Evolutionary conservation across 1,140 invertebrate genomes (phyloP), one percentile per base, ranked within the genome.

Genomic region (Neodiprion virginianus): DNA sequence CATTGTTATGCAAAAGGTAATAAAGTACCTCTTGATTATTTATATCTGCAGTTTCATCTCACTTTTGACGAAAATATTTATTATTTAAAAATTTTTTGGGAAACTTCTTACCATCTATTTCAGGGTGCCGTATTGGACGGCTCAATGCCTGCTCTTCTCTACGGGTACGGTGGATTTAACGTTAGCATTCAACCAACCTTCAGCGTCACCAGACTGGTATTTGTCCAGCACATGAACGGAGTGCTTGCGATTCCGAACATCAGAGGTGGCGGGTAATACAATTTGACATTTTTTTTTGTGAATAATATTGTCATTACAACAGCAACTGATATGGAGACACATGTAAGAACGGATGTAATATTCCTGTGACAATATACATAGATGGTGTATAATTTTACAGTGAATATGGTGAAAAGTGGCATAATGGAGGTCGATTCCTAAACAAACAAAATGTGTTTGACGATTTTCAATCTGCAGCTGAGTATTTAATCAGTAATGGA

Each of bases 361-460:
- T 21, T 21, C 17, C 17, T 21, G 17, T 21, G 17, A 21, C 17
- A 21, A 21, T 21, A 21, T 21, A 21, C 17, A 21, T 21, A 21
- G 17, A 21, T 21, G 17, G 17, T 21, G 17, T 21, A 21, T 21
- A 21, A 21, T 21, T 69, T 78, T 83, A 71, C 84, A 95, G 97
- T 1, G 98, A 99, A 88, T 99, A 99, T 88, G 98, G 98, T 65
- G 96, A 98, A 87, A 93, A 93, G 73, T 99, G 98, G 98, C 98
- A 99, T 87, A 96, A 99, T 87, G 94, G 88, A 14, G 98, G 98
- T 11, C 92, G 95, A 28, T 90, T 97, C 68, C 90, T 94, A 0
- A 98, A 99, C 78, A 99, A 99, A 86, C 98, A 99, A 89, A 99
- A 99, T 89, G 94, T 95, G 61, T 99, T 99, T 87, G 95, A 99